Evolutionary conservation across 1,140 invertebrate species (phyloP).

Genomic region (Pseudomyrmex sp.): DNA sequence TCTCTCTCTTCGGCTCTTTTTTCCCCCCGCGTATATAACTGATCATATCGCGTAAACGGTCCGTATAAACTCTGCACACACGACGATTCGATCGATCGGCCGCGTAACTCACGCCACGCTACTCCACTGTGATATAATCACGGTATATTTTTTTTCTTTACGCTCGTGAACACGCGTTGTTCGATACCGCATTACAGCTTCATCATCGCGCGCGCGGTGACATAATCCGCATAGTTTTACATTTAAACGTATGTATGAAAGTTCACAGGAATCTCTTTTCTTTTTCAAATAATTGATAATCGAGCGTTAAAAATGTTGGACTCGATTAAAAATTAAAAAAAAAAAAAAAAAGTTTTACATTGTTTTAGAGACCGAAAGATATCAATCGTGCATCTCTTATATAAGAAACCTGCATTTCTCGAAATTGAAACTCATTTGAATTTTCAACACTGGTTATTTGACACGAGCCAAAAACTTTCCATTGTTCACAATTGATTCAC

Average conservation of each 20-base stretch:
- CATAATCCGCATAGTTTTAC: not conserved
- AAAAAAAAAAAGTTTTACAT: not conserved
- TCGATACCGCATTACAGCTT: not conserved
- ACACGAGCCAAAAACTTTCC: constrained; percentile 26
- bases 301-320: too few species aligned
- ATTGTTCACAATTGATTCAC: constrained; percentile 19
- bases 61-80: constrained; percentile 24
- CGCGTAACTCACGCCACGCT: constrained; percentile 14
- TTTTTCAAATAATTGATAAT: too few species aligned
- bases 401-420: not conserved
- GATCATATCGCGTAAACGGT: constrained; percentile 39
- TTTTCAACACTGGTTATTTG: not conserved
- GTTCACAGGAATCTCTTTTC: too few species aligned
- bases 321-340: not conserved
- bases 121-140: constrained; percentile 23
- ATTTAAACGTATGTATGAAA: not conserved
- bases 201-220: not conserved
- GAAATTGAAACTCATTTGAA: not conserved
- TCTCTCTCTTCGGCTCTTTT: not conserved
- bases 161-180: constrained; percentile 1
- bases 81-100: constrained; percentile 21
- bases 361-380: not conserved
- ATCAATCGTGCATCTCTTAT: not conserved
- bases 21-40: not conserved
- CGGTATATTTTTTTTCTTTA: constrained; percentile 28